Evolutionary conservation across 2,797 vertebrate species (phyloP), one percentile per base, ranked within the genome.

Genomic region (Phoxinus dragarum): DNA sequence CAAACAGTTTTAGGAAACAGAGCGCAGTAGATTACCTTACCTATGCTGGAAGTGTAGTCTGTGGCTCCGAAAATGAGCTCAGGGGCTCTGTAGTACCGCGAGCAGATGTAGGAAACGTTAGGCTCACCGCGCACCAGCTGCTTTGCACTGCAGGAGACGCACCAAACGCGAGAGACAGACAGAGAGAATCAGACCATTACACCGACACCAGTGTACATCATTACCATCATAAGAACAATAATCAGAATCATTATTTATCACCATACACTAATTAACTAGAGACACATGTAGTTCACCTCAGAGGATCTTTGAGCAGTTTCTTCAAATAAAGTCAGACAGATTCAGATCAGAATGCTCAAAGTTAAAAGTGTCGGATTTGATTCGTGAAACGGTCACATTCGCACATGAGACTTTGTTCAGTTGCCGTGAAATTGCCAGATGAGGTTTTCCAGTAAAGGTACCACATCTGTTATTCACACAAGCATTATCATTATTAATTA

Each of bases 11-110:
- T 38, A n/a, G 21, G 3, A 14, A 4, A 47, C 19, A 67, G 40
- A 90, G 98, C 97, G 92, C 98, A 86, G 86, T 54, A 56, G 42
- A 95, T 21, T 47, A 47, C 47, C 47, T 49, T 94, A 99, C 98
- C 98, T 97, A 99, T 99, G 95, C 97, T 99, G 92, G 98, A 98
- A 88, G 98, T 99, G 96, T 99, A 99, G 96, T 99, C 97, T 8
- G 98, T 99, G 93, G 98, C 98, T 92, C 98, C 98, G 92, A 99
- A 99, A 95, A 99, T 99, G 95, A 99, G 97, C 96, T 99, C 98
- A 67, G 98, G 98, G 86, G 98, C 98, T 93, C 98, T 96, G 90
- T 99, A 99, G 96, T 99, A 99, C 94, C 98, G 97, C 91, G 98
- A 99, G 95, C 98, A 99, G 95, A 99, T 99, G 95, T 99, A 99